These are phyloP conservation scores for Mesocricetus auratus DNA, from an alignment of 2,113 vertebrate genomes.

Conservation along the genomic window DNA sequence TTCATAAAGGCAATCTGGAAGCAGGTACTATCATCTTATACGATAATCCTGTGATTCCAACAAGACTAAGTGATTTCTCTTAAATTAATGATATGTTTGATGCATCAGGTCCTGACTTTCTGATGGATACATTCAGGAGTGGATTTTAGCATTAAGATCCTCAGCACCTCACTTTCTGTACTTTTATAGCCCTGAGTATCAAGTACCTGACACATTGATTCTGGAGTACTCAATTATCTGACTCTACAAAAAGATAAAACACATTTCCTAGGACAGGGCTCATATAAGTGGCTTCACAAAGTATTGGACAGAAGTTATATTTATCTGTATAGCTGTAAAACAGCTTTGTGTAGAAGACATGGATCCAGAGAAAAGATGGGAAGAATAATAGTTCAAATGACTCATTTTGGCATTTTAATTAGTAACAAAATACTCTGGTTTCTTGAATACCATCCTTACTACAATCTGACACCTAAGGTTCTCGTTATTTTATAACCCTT, in stretches of 20 bases:
- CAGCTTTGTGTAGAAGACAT: not conserved
- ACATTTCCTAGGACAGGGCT: not conserved
- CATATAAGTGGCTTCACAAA: not conserved
- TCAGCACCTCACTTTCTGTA: not conserved
- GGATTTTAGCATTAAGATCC: not conserved
- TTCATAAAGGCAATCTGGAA: not conserved
- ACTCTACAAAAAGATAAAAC: not conserved
- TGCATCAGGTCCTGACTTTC: not conserved
- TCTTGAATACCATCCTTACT: not conserved
- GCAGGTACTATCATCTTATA: not conserved
- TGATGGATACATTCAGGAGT: not conserved
- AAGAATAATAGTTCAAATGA: not conserved
- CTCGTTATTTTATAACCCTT: slow-evolving; percentile 19
- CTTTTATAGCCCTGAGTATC: accelerated
- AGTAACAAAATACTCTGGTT: not conserved
- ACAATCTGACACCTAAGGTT: not conserved
- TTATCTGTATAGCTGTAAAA: not conserved
- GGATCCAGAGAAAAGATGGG: not conserved
- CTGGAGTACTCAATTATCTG: not conserved
- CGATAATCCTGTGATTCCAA: not conserved
- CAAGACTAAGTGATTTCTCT: not conserved
- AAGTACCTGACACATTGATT: not conserved
- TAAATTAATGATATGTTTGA: not conserved
- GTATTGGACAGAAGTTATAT: not conserved
- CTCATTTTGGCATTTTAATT: not conserved